Base-by-base conservation (phyloP, 2,113 vertebrate genomes). In the Otocyon megalotis region DNA sequence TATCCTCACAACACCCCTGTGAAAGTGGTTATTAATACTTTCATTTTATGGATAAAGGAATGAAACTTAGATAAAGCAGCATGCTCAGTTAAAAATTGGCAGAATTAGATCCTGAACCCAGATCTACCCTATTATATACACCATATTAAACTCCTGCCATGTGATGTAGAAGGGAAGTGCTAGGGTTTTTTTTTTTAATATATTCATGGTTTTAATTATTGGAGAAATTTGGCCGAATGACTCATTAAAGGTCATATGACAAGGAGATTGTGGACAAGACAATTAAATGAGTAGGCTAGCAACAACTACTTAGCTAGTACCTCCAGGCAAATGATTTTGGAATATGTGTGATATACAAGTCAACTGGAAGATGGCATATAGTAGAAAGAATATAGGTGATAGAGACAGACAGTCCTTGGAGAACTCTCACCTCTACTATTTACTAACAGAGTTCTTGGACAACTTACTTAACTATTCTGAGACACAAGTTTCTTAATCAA, bases 141-240 rank as follows among this genome's bases (percentile, higher is more conserved):
- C 4, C 30, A 62, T 58, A 28, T 93, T 77, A 28, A 94, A 79
- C n/a, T 92, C n/a, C 85, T 71, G n/a, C 37, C 48, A 56, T n/a
- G 6, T 32, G 12, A 63, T 77, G 22, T 86, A 63, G 50, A 22
- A 80, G 84, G 19, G 90, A 91, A 72, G 32, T 69, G 35, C 35
- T 35, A 69, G 32, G 32, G 15, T 7, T 69, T 9, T 69, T n/a
- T 79, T 63, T 11, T 48, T 76, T 67, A 14, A 53, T 82, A 89
- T 82, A 89, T 97, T 92, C 22, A 17, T 88, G 81, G 35, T 95
- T 94, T 96, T 92, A 94, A 94, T 91, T 88, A 54, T 79, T 97
- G 26, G n/a, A 88, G 94, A 67, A 93, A 97, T 91, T 67, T 94
- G 63, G 14, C 65, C 54, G 30, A 76, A 48, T 92, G 43, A 84